Evolutionary conservation across 2,113 vertebrate genomes (phyloP), one percentile per base, ranked within the genome.

Genomic region (Alaudala cheleensis): DNA sequence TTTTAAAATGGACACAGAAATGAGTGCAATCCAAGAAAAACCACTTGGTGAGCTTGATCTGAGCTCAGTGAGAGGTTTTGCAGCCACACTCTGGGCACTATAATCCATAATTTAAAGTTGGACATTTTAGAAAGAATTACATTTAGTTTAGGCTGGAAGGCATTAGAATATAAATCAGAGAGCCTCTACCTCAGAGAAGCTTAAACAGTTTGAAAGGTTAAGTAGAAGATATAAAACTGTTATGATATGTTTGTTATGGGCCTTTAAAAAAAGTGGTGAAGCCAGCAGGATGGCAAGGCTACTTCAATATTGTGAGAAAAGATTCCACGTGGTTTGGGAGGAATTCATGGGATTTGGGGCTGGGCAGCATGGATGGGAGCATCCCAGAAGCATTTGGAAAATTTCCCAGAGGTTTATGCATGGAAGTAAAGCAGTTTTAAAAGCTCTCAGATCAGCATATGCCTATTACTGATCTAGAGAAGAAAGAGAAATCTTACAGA

Each of bases 131-230:
- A 81, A 96, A 94, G 76, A 92, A 91, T 94, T 91, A 86, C 3
- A 8, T 90, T 95, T 94, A 69, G 73, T 95, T 94, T 96, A 88
- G 71, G 60, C 39, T 74, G 65, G 77, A 88, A 86, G 74, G 44
- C 54, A 61, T 57, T 76, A 85, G 76, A 62, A 60, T 73, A 81
- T 93, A 97, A 94, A 96, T 97, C 86, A 93, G 82, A 70, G 13
- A 81, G 28, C 29, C 31, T 78, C 42, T 42, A 49, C 71, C 54
- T 86, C 65, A 71, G 72, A 84, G 86, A 84, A 90, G 12, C 39
- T 94, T 95, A 77, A 95, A 79, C 50, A 93, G 57, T 61, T 93
- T 47, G 67, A 77, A 92, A 96, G 93, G 84, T 97, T 95, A 97
- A 94, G 92, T 84, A 73, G 90, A 67, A 91, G 78, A 92, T 81